Percentiles rank a stretch among this genome's conserved stretches.
These are phyloP conservation scores for Lasioglossum albipes DNA, from an alignment of 1,140 invertebrate species.

Conservation along the genomic window DNA sequence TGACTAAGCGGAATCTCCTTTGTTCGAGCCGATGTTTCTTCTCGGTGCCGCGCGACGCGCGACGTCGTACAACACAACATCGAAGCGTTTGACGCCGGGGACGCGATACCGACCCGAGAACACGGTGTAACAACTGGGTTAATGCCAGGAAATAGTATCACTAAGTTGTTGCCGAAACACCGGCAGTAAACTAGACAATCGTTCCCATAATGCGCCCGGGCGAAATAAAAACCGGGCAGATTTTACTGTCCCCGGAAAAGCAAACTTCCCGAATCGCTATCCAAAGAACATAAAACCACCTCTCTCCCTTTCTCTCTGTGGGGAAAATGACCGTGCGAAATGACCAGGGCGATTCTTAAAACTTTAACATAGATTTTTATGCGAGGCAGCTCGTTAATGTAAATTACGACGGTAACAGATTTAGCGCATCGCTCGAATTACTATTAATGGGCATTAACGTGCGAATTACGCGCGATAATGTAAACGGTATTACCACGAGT, in stretches of 20 bases:
- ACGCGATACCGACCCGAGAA: not conserved
- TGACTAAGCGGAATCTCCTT: not conserved
- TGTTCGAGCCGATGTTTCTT: not conserved
- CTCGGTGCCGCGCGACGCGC: no score
- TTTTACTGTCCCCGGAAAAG: not conserved
- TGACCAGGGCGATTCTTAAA: not conserved
- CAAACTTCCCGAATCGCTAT: not conserved
- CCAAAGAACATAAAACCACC: not conserved
- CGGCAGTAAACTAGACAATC: slow-evolving; percentile 14
- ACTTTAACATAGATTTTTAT: not conserved
- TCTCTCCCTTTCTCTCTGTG: no score
- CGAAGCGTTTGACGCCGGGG: not conserved
- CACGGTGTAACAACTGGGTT: slow-evolving; percentile 2
- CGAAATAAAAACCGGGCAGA: not conserved
- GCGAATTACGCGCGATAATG: not conserved
- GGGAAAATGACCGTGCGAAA: not conserved
- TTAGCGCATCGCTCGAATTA: not conserved
- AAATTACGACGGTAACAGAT: not conserved
- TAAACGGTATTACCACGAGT: not conserved
- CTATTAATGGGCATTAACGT: not conserved
- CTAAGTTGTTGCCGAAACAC: slow-evolving; percentile 30
- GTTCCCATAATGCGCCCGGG: not conserved
- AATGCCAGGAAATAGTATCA: slow-evolving; percentile 16
- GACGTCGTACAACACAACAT: slow-evolving; percentile 16
- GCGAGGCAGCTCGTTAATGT: not conserved